Evolutionary conservation across 2,113 vertebrate species (phyloP).

Genomic region (Coracopsis vasa): DNA sequence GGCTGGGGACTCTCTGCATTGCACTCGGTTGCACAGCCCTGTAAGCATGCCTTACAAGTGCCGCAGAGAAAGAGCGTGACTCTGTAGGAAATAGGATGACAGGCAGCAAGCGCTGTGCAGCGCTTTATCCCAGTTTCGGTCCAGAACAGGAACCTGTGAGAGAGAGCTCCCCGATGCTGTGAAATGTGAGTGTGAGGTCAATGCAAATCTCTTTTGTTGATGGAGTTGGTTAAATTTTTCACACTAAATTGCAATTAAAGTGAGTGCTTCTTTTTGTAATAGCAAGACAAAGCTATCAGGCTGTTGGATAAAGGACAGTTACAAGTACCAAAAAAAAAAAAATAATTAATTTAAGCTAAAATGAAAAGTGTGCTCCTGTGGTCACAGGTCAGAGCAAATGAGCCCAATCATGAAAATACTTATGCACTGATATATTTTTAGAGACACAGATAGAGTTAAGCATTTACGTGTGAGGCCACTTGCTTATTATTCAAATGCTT

Average conservation of each 20-base stretch:
- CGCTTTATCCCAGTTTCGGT: neutral
- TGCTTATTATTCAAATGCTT: neutral
- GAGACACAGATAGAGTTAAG: neutral
- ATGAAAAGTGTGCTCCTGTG: neutral
- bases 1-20: neutral
- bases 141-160: accelerated
- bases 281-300: neutral
- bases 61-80: neutral
- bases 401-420: neutral
- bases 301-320: neutral
- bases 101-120: neutral
- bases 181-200: neutral
- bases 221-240: neutral
- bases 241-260: neutral
- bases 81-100: accelerated
- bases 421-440: neutral
- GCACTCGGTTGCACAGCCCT: neutral
- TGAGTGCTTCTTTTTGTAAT: neutral
- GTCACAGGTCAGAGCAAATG: neutral
- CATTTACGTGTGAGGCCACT: neutral
- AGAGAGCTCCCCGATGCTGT: neutral
- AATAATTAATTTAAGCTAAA: neutral
- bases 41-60: neutral
- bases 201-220: neutral
- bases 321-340: accelerated